Evolutionary conservation across 2,888 invertebrate genomes (phyloP).

Genomic region (Capitulum mitella): DNA sequence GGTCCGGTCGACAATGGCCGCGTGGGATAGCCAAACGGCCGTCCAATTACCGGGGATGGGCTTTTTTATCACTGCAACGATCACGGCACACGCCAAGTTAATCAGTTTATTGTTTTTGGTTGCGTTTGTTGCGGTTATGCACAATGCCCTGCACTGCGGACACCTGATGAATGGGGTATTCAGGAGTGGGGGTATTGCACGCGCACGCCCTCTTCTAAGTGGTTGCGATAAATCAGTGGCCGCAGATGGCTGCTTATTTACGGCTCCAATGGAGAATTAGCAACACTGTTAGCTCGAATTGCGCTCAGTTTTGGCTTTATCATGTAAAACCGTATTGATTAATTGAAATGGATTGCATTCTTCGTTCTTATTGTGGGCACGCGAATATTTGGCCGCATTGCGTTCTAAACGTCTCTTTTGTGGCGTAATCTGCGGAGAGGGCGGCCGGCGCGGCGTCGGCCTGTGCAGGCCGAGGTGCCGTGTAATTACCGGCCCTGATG

Average conservation of each 20-base stretch:
- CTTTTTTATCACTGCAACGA: neutral
- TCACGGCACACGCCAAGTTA: neutral
- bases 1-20: neutral
- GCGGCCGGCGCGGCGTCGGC: neutral
- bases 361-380: neutral
- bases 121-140: slow-evolving; percentile 6
- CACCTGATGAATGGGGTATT: slow-evolving; percentile 17
- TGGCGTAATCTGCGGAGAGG: neutral
- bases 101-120: slow-evolving; percentile 4
- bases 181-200: slow-evolving; percentile 12
- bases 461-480: neutral
- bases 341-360: neutral
- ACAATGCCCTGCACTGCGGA: neutral
- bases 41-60: neutral
- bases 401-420: neutral
- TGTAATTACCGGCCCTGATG: neutral
- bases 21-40: slow-evolving; percentile 3
- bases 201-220: slow-evolving; percentile 4
- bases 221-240: neutral
- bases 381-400: neutral
- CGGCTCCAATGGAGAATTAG: neutral
- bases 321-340: neutral
- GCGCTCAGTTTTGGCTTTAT: neutral
- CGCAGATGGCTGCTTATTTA: slow-evolving; percentile 2
- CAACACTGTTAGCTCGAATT: neutral